phyloP scores from a whole-genome alignment of 2,888 invertebrate genomes.

The Epirrhoe tristata region DNA sequence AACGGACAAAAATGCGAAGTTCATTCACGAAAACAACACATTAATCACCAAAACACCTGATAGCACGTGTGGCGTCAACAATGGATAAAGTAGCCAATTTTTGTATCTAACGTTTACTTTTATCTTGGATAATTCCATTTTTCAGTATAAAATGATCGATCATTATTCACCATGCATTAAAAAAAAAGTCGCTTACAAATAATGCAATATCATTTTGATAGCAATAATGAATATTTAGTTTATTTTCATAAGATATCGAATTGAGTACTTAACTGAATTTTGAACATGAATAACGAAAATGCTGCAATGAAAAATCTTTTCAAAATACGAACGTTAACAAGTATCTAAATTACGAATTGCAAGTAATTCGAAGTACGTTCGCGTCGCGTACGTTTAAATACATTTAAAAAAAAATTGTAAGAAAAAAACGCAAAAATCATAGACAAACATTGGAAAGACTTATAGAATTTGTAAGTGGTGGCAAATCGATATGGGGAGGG shows the following conservation, averaged over 20 bases:
- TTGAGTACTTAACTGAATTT: too few species aligned
- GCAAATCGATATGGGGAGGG: conserved; percentile 78
- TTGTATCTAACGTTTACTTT: not conserved
- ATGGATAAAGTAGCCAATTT: not conserved
- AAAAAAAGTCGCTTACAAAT: not conserved
- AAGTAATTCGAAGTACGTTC: conserved; percentile 7
- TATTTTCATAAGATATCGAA: too few species aligned
- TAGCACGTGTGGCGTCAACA: conserved; percentile 23
- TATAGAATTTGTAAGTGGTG: conserved; percentile 59
- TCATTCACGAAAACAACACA: conserved; percentile 14
- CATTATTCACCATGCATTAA: not conserved
- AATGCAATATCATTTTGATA: too few species aligned
- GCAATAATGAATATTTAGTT: too few species aligned
- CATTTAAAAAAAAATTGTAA: conserved; percentile 19
- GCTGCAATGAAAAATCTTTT: too few species aligned
- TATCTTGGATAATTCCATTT: not conserved
- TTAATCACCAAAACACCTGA: conserved; percentile 20
- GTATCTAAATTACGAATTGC: not conserved
- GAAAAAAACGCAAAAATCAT: conserved; percentile 23
- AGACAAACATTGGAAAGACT: conserved; percentile 43
- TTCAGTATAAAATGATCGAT: not conserved
- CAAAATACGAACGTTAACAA: too few species aligned
- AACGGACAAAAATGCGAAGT: not conserved
- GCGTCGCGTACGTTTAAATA: not conserved
- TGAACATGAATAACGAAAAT: too few species aligned